These are phyloP conservation scores for Pangasius mekongensis DNA, from an alignment of 2,797 vertebrate genomes.

Conservation along the genomic window DNA sequence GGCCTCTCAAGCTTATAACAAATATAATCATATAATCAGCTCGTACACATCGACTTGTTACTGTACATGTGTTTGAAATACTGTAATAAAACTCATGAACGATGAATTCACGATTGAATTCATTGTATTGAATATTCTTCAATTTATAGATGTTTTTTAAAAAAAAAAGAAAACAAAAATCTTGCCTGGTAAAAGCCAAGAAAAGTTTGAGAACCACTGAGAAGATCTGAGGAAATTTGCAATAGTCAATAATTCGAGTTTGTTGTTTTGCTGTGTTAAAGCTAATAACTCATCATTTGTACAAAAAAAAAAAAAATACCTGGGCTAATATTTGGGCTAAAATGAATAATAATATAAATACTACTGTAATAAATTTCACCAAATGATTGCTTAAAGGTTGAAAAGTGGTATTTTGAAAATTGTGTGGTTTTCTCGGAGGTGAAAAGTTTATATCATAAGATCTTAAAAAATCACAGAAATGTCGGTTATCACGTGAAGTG, in stretches of 20 bases:
- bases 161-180: neutral
- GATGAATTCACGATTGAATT: neutral
- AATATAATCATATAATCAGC: neutral
- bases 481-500: neutral
- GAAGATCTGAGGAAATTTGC: neutral
- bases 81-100: neutral
- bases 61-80: neutral
- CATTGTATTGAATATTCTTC: neutral
- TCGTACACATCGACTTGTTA: neutral
- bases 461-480: neutral
- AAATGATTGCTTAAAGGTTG: neutral
- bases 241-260: neutral
- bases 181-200: neutral
- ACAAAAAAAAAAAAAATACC: neutral
- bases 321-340: neutral
- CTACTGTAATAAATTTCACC: neutral
- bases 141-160: neutral
- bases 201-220: neutral
- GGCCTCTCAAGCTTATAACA: neutral
- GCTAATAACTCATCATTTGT: neutral
- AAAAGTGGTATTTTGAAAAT: neutral
- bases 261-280: neutral
- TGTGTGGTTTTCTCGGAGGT: neutral
- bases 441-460: neutral
- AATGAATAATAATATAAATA: neutral